Evolutionary conservation across 2,888 invertebrate genomes (phyloP), one percentile per base, ranked within the genome.

Genomic region (Mesorhabditis sp.): DNA sequence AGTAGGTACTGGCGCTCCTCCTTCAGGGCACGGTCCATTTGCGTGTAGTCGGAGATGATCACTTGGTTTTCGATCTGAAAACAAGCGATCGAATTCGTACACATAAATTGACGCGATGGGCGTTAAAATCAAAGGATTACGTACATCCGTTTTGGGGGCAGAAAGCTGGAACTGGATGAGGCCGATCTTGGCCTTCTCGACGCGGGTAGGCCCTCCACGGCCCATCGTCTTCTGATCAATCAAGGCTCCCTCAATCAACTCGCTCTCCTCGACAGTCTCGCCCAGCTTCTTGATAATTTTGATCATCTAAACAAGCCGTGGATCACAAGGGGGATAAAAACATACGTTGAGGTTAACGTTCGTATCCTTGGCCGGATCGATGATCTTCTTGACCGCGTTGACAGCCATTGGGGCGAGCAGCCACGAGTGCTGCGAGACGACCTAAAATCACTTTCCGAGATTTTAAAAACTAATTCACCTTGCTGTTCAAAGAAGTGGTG

Each of bases 161-260:
- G 98, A 98, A 87, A 99, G 93, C 87, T 98, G 99, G 88, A 99
- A 99, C 87, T 99, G 98, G 79, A 99, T 97, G 15, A 99, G 90
- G 72, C 93, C 98, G 87, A 99, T 94, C 88, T 95, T 97, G 5
- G 96, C 97, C 87, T 97, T 97, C 87, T 98, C 97, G 72, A 98
- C 90, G 80, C 92, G 91, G 83, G 91, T 92, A 0, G 96, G 95
- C 0, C 95, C 96, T 85, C 93, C 94, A 45, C 87, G 86, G 83
- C 95, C 93, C 68, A 93, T 90, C 0, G 93, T 90, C 83, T 91
- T 92, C 86, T 93, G 94, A 10, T 94, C 92, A 81, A 99, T 93
- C 4, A 97, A 92, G 66, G 99, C 89, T n/a, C 98, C 98, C 69
- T 94, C 93, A 68, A 98, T 89, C 71, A 98, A 88, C 87, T 95